Evolutionary conservation across 2,888 invertebrate genomes (phyloP), one percentile per base, ranked within the genome.

Genomic region (Ectemnius cavifrons): DNA sequence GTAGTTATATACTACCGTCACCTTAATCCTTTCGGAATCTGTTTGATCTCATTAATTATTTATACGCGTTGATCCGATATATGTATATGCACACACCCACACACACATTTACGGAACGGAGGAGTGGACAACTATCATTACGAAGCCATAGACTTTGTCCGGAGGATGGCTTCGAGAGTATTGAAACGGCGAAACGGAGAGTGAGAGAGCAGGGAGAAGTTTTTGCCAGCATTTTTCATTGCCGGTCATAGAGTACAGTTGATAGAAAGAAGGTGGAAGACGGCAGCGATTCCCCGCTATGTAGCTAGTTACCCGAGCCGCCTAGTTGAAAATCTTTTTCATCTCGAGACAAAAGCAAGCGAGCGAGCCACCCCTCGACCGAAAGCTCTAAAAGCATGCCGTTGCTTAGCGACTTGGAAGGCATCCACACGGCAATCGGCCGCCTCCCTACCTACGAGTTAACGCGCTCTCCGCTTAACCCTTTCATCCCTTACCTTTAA

Each of bases 341-440:
- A 86, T 87, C 85, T 84, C 84, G 80, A 84, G 84, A 84, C 85
- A 85, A 87, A 85, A 84, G 84, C 81, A 76, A 71, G n/a, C 52
- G n/a, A 52, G 52, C 52, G n/a, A 23, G 23, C 23, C 37, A 37
- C 69, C 78, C 71, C 65, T 23, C 64, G 68, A 64, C 58, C 52
- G 60, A 71, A 67, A 74, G 62, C 69, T 57, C 27, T 71, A 57
- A 74, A 78, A 77, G 78, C 77, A 65, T 78, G 81, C 78, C 78
- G 85, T 80, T 83, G 85, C 81, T 80, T 81, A 74, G 80, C 83
- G 83, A 87, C 81, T 78, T 68, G 80, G 69, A 78, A 74, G 67
- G 61, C n/a, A 61, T 49, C 52, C 52, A 18, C 63, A 67, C 45
- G 67, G 72, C 37, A 75, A 73, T 66, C 74, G 52, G 37, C 37